Conservation (phyloP, 2,797 vertebrate genomes). For the Melanotaenia trifasciata region DNA sequence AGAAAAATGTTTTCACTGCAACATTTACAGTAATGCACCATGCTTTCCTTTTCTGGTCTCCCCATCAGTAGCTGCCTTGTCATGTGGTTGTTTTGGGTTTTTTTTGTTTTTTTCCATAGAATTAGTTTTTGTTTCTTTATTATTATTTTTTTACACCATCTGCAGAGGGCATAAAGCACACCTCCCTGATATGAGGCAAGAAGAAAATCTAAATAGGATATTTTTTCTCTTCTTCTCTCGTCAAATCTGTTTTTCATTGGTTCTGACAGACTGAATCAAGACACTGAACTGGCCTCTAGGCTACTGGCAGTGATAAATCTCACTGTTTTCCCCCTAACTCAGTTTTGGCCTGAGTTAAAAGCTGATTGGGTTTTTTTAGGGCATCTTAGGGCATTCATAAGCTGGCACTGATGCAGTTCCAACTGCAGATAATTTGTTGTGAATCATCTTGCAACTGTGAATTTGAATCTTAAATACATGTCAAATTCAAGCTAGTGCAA, state of each 20-base stretch:
- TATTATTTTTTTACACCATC: not conserved
- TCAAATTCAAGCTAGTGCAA: conserved; percentile 12
- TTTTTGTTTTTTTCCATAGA: not conserved
- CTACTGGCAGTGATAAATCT: conserved; percentile 55
- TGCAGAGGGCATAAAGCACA: not conserved
- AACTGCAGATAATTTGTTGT: conserved; percentile 22
- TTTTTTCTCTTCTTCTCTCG: conserved; percentile 11
- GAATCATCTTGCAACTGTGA: conserved; percentile 17
- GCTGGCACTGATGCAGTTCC: conserved; percentile 56
- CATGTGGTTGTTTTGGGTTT: not conserved
- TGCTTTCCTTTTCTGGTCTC: conserved; percentile 21
- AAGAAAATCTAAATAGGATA: not conserved
- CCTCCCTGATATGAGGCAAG: not conserved
- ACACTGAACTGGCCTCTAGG: conserved; percentile 53
- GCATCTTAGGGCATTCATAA: conserved; percentile 63
- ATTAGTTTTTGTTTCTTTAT: not conserved
- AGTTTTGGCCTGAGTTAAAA: conserved; percentile 69
- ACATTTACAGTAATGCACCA: conserved; percentile 12
- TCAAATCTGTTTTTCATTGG: conserved; percentile 14
- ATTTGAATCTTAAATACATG: conserved; percentile 15
- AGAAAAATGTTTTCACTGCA: conserved; percentile 56
- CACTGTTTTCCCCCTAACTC: conserved; percentile 36
- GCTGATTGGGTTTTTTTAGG: conserved; percentile 59
- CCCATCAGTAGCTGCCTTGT: conserved; percentile 9
- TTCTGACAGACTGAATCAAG: conserved; percentile 38